These are phyloP conservation scores for Coremacera marginata DNA, from an alignment of 2,888 invertebrate species.

Conservation along the genomic window DNA sequence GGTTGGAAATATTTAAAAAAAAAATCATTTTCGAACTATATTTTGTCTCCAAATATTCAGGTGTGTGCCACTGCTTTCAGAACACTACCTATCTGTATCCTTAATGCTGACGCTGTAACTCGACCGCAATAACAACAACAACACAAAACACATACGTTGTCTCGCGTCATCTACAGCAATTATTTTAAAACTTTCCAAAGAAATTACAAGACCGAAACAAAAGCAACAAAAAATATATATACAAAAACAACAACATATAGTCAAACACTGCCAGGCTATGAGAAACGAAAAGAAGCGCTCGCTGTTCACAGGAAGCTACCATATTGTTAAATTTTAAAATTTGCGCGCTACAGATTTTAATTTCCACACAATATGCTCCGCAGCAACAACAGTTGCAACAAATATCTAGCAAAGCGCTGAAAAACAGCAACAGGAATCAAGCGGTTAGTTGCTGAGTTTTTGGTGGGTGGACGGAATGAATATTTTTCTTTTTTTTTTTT, in stretches of 20 bases:
- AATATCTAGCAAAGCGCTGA: neutral
- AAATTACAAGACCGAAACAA: slow-evolving; percentile 12
- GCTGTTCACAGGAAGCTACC: slow-evolving; percentile 15
- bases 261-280: no score
- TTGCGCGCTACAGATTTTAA: slow-evolving; percentile 34
- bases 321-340: slow-evolving; percentile 31
- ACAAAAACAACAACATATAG: neutral
- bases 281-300: neutral
- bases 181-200: slow-evolving; percentile 23
- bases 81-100: no score
- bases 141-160: neutral
- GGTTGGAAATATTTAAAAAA: no score
- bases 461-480: neutral
- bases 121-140: slow-evolving; percentile 3
- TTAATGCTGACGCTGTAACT: no score
- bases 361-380: slow-evolving; percentile 10
- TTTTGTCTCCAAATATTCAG: no score
- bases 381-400: slow-evolving; percentile 1
- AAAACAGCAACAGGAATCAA: neutral
- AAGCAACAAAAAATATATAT: neutral
- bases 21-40: no score
- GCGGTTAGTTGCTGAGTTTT: neutral
- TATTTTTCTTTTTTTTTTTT: no score
- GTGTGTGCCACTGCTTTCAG: no score
- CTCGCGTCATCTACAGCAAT: slow-evolving; percentile 14